A percentile compares a stretch with the other conserved stretches of the same genome.
Conservation (phyloP, 1,140 invertebrate species). For the Magallana gigas region DNA sequence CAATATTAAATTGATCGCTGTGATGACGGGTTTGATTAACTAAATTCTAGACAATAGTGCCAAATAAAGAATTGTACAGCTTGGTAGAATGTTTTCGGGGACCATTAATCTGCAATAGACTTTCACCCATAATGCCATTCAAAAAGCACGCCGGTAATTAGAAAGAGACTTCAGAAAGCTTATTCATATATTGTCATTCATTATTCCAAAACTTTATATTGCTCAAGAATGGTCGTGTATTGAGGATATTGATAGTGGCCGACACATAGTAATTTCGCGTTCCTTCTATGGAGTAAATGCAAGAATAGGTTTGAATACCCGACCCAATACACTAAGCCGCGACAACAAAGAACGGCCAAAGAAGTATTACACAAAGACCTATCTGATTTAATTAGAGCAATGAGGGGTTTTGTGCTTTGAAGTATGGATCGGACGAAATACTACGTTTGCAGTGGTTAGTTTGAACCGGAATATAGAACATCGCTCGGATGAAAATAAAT, state of each 20-base stretch:
- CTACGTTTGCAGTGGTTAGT: neutral
- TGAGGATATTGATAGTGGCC: neutral
- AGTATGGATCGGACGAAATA: neutral
- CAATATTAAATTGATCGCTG: neutral
- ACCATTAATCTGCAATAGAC: neutral
- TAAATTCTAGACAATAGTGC: neutral
- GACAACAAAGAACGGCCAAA: neutral
- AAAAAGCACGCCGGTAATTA: neutral
- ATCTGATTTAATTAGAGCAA: slow-evolving; percentile 31
- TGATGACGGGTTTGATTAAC: neutral
- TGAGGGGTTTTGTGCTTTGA: neutral
- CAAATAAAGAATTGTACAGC: neutral
- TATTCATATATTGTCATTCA: neutral
- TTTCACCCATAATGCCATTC: neutral
- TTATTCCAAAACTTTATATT: neutral
- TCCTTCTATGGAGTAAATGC: neutral
- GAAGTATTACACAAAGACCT: neutral
- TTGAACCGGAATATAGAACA: neutral
- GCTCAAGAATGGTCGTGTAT: neutral
- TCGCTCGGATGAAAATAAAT: neutral
- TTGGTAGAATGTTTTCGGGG: neutral
- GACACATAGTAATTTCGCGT: neutral
- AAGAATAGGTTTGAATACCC: slow-evolving; percentile 4
- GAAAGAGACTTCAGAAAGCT: neutral
- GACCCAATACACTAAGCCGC: neutral